These are phyloP conservation scores for Phanerotoma sp. DNA, from an alignment of 2,888 invertebrate genomes.

Conservation along the genomic window DNA sequence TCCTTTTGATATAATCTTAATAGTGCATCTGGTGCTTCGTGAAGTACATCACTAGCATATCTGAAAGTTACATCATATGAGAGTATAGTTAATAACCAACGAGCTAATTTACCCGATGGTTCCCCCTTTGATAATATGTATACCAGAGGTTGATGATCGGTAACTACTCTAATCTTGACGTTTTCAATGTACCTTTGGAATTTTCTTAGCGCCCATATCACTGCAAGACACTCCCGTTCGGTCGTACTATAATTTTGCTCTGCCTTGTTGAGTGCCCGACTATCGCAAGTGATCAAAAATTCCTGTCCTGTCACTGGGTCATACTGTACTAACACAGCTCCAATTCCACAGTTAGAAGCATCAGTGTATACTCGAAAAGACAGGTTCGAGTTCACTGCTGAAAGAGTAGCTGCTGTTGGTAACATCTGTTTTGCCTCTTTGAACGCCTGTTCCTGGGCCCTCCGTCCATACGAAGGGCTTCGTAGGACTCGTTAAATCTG, in stretches of 20 bases:
- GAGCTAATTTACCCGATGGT: constrained; percentile 1
- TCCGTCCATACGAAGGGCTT: constrained; percentile 29
- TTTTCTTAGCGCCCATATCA: constrained; percentile 24
- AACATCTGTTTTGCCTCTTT: constrained; percentile 19
- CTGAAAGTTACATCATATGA: neutral
- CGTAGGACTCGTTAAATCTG: constrained; percentile 26
- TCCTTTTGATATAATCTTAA: neutral
- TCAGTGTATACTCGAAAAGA: constrained; percentile 26
- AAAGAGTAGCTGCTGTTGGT: constrained; percentile 16
- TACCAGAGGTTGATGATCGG: constrained; percentile 34
- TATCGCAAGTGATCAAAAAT: constrained; percentile 22
- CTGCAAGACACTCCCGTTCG: constrained; percentile 19
- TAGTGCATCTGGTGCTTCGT: constrained; percentile 4
- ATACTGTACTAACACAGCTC: constrained; percentile 29
- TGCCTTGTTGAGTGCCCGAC: constrained; percentile 25
- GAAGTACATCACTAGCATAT: neutral
- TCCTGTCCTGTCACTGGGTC: constrained; percentile 19
- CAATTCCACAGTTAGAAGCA: constrained; percentile 29
- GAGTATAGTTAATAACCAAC: neutral
- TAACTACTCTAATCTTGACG: constrained; percentile 30
- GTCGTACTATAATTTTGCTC: constrained; percentile 23
- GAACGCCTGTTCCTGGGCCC: constrained; percentile 22
- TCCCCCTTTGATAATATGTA: constrained; percentile 12
- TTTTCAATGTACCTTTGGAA: constrained; percentile 26
- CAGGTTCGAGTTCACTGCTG: constrained; percentile 17